Evolutionary conservation across 1,140 invertebrate genomes (phyloP), one percentile per base, ranked within the genome.

Genomic region (Tetragnatha versicolor): DNA sequence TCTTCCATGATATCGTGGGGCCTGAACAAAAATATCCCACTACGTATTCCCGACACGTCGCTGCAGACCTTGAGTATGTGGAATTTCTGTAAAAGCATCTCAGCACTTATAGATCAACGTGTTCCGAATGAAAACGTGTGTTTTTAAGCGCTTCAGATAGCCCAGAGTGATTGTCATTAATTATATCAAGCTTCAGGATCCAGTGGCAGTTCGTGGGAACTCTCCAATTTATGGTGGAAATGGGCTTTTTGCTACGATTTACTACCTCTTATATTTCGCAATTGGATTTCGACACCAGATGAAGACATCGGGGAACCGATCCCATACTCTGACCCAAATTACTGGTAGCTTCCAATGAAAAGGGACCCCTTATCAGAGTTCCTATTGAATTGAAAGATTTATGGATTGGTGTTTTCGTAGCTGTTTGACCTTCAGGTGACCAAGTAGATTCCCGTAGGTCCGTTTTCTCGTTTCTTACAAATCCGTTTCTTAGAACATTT

Each of bases 41-140:
- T 49, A 25, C 14, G n/a, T 68, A 68, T 68, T 68, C 65, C 6
- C 25, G 65, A 68, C 65, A 68, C 65, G 65, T 68, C 31, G 29
- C n/a, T 68, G 27, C 3, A 73, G 69, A 73, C 69, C 69, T 73
- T 73, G 69, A 73, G 66, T 70, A 60, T 73, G 69, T 73, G 69
- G 69, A 73, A 73, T 60, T 47, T 60, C 53, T 20, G 31, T 27
- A 39, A 73, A 60, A 73, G 69, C 53, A 35, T 58, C 51, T 37
- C 47, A 73, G 49, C 53, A 60, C 49, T 73, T 73, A 73, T 42
- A 51, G 49, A 60, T 58, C 69, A 73, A 73, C 69, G 69, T 73
- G 69, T 73, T 27, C 35, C 25, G 69, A 58, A 73, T 73, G 22
- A 51, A 73, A 73, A 45, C 69, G 29, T 25, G 69, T 53, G 35